Evolutionary conservation across 1,140 invertebrate genomes (phyloP).

Genomic region (Apis cerana): DNA sequence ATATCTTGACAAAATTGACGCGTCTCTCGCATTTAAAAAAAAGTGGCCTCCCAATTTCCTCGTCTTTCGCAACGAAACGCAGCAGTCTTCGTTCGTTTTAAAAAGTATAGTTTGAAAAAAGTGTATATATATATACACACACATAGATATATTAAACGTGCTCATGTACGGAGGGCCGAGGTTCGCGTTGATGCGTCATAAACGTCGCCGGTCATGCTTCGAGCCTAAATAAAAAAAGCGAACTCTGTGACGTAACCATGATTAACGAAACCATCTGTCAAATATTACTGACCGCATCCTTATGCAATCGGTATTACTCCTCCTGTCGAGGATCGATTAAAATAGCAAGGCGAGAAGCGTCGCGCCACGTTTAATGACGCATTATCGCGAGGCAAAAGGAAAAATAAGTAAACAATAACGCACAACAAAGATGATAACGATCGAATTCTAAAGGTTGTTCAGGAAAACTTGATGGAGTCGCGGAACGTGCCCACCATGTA

Average conservation of each 20-base stretch:
- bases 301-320: no score
- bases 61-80: slow-evolving; percentile 40
- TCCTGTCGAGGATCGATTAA: no score
- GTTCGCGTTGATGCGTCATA: background rate
- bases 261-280: no score
- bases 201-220: no score
- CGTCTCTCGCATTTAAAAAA: background rate
- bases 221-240: no score
- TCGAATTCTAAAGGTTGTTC: background rate
- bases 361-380: no score
- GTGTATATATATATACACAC: background rate
- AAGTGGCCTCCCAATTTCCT: background rate
- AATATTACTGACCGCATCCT: no score
- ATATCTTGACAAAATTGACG: no score
- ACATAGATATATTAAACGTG: background rate
- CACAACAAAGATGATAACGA: background rate
- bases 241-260: no score
- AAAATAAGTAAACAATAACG: background rate
- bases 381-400: no score
- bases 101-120: background rate
- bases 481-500: slow-evolving; percentile 48
- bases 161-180: background rate
- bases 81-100: background rate
- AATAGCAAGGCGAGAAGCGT: no score
- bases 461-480: slow-evolving; percentile 59